phyloP scores from a whole-genome alignment of 2,797 vertebrate species.

The Loris lydekkerianus region DNA sequence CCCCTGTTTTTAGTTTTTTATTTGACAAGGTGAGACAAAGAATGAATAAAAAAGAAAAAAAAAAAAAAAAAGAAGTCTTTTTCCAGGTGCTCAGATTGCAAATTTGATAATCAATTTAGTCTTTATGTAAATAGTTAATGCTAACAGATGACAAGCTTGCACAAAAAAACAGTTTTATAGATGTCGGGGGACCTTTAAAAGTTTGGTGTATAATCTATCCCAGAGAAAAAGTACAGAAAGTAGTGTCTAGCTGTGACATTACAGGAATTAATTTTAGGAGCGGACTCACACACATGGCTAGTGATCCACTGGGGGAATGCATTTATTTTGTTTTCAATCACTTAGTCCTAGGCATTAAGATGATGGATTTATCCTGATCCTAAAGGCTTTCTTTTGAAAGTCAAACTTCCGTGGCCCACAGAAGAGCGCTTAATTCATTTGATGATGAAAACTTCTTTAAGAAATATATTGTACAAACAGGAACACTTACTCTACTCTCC shows the following conservation, averaged over 20 bases:
- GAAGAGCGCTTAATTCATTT: slow-evolving; percentile 21
- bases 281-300: slow-evolving; percentile 77
- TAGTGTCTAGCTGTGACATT: slow-evolving; percentile 63
- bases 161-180: slow-evolving; percentile 60
- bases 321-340: slow-evolving; percentile 80
- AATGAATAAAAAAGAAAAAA: neutral
- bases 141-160: slow-evolving; percentile 55
- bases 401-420: slow-evolving; percentile 52
- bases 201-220: slow-evolving; percentile 64
- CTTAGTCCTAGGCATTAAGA: slow-evolving; percentile 61
- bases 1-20: neutral
- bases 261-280: slow-evolving; percentile 82
- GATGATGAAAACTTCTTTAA: neutral
- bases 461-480: neutral
- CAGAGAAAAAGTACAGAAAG: slow-evolving; percentile 61
- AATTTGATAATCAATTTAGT: slow-evolving; percentile 41
- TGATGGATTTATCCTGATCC: slow-evolving; percentile 79
- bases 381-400: slow-evolving; percentile 80
- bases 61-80: neutral
- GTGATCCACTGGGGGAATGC: slow-evolving; percentile 76
- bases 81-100: slow-evolving; percentile 62
- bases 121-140: slow-evolving; percentile 75
- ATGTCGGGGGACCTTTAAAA: slow-evolving; percentile 58
- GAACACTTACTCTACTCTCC: neutral
- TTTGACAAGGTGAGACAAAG: slow-evolving; percentile 60